Conservation (phyloP, 2,113 vertebrate species). For the Chloropsis hardwickii region DNA sequence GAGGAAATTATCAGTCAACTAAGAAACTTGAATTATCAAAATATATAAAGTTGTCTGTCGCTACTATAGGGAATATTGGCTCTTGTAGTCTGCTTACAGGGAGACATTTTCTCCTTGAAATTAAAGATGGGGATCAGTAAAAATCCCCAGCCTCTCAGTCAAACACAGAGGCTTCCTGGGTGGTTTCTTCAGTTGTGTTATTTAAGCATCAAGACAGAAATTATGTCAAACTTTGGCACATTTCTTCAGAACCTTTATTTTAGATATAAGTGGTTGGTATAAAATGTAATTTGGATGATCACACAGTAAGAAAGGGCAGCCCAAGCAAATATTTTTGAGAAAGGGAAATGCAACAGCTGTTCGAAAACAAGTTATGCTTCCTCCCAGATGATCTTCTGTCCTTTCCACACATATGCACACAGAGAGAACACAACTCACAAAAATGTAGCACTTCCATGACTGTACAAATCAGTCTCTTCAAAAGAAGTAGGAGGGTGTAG, state of each 20-base stretch:
- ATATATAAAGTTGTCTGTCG: background rate
- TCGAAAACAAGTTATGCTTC: background rate
- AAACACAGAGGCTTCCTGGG: background rate
- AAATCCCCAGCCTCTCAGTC: background rate
- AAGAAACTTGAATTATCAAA: background rate
- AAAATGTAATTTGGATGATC: background rate
- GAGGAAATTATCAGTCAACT: background rate
- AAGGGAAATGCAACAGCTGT: background rate
- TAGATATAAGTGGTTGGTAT: background rate
- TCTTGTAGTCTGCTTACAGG: background rate
- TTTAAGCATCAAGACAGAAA: background rate
- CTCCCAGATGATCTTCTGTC: background rate
- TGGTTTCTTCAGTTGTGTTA: background rate
- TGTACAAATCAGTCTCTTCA: background rate
- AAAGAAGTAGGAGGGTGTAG: background rate
- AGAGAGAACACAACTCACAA: background rate
- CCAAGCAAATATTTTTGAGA: background rate
- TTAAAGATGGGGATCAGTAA: background rate
- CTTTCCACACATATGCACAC: background rate
- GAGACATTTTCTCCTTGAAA: background rate
- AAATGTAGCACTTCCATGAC: background rate
- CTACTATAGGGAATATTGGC: background rate
- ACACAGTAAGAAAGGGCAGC: background rate
- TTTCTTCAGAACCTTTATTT: background rate
- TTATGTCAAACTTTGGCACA: background rate